Conservation (phyloP, 2,113 vertebrate genomes). For the Rhombomys opimus region DNA sequence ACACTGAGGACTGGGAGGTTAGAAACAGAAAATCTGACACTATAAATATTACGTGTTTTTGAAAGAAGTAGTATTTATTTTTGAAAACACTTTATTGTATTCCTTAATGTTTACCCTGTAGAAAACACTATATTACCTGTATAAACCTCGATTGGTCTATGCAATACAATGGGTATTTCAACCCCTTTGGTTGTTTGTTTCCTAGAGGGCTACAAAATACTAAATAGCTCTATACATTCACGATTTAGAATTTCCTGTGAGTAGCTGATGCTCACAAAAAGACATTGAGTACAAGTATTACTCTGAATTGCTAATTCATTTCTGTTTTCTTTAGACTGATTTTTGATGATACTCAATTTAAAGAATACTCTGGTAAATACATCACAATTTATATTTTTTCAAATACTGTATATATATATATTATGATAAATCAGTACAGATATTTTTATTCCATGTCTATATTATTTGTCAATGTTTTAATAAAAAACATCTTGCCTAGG, state of each 20-base stretch:
- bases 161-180: conserved; percentile 70
- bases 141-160: conserved; percentile 30
- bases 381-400: conserved; percentile 54
- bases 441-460: background rate
- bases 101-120: conserved; percentile 14
- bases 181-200: conserved; percentile 48
- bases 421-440: background rate
- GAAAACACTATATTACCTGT: conserved; percentile 69
- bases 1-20: background rate
- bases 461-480: background rate
- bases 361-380: conserved; percentile 40
- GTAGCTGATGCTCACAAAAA: conserved; percentile 75
- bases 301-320: conserved; percentile 79
- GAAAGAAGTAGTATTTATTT: background rate
- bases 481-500: conserved; percentile 25
- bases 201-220: conserved; percentile 58
- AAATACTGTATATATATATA: background rate
- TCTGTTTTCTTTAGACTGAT: conserved; percentile 67
- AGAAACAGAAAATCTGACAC: background rate
- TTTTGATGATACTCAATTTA: conserved; percentile 74
- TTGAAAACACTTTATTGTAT: background rate
- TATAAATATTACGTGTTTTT: background rate
- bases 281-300: conserved; percentile 73
- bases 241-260: conserved; percentile 82
- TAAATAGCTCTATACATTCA: conserved; percentile 83